Evolutionary conservation across 2,888 invertebrate species (phyloP).

Genomic region (Lasioglossum figueresi): DNA sequence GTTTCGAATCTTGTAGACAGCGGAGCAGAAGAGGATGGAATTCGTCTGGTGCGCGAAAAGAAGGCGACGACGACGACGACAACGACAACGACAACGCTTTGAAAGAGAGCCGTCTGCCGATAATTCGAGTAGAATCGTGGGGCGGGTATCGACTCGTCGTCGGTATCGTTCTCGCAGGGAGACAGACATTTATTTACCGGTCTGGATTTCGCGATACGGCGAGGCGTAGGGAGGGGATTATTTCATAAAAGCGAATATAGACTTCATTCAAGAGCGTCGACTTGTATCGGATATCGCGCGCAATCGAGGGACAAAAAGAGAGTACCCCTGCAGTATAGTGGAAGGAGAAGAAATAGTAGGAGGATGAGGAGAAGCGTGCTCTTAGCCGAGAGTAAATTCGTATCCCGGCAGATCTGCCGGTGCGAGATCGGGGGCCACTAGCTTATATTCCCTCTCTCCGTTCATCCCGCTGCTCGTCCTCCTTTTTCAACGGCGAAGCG

Average conservation of each 20-base stretch:
- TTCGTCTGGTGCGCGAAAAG: neutral
- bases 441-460: conserved; percentile 33
- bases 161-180: neutral
- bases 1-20: neutral
- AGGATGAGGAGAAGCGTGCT: conserved; percentile 6
- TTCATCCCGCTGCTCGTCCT: neutral
- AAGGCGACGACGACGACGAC: neutral
- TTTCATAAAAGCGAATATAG: conserved; percentile 40
- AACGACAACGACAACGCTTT: neutral
- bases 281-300: conserved; percentile 27
- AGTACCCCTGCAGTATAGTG: neutral
- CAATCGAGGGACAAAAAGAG: conserved; percentile 29
- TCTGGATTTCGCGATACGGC: conserved; percentile 10
- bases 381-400: conserved; percentile 68
- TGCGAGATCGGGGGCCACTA: conserved; percentile 42
- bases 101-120: neutral
- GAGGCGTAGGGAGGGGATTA: neutral
- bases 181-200: conserved; percentile 30
- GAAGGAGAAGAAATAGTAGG: neutral
- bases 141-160: conserved; percentile 1
- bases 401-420: conserved; percentile 48
- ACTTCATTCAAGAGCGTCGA: conserved; percentile 41
- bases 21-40: neutral
- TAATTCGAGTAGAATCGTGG: neutral
- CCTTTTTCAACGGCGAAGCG: neutral